These are phyloP conservation scores for Drosophila elegans DNA, from an alignment of 1,140 invertebrate genomes.

Conservation along the genomic window DNA sequence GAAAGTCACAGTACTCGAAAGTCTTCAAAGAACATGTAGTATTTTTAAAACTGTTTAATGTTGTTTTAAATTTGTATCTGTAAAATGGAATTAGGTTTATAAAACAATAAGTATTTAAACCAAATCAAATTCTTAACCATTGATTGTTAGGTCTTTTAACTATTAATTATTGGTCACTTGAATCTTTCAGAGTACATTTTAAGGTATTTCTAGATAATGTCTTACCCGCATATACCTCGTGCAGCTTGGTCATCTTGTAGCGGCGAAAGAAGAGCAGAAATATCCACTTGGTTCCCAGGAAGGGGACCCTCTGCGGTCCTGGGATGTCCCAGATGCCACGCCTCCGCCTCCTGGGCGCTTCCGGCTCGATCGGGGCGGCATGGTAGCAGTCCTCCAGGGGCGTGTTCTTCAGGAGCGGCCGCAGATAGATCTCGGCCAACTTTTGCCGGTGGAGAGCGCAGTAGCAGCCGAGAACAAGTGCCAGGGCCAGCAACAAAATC, in stretches of 20 bases:
- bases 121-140: too few relatives aligned
- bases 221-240: constrained; percentile 92
- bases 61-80: too few relatives aligned
- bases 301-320: constrained; percentile 90
- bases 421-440: constrained; percentile 62
- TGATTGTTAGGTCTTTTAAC: too few relatives aligned
- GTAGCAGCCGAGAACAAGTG: constrained; percentile 76
- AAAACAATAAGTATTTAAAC: too few relatives aligned
- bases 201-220: background rate
- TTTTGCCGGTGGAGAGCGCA: constrained; percentile 74
- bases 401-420: constrained; percentile 66
- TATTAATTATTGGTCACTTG: too few relatives aligned
- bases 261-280: constrained; percentile 88
- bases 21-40: too few relatives aligned
- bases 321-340: constrained; percentile 87
- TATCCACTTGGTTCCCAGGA: constrained; percentile 92
- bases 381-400: constrained; percentile 71
- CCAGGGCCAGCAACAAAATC: constrained; percentile 78
- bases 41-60: too few relatives aligned
- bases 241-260: constrained; percentile 90
- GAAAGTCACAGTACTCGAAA: too few relatives aligned
- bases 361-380: constrained; percentile 62
- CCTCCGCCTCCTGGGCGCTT: constrained; percentile 21
- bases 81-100: too few relatives aligned
- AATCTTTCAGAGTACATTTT: too few relatives aligned